These are phyloP conservation scores for Cololabis saira DNA, from an alignment of 2,113 vertebrate species.

Conservation along the genomic window DNA sequence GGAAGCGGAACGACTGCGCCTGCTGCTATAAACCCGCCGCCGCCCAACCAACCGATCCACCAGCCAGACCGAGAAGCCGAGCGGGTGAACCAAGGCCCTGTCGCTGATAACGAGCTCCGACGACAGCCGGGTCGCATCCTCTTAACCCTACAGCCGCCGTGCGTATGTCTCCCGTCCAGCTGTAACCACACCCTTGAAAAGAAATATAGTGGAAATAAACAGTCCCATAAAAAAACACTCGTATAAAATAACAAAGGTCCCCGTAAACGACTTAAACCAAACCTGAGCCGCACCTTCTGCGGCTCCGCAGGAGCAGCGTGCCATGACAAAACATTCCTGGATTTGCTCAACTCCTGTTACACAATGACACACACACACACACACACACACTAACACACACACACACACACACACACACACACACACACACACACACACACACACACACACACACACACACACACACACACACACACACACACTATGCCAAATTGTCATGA, in stretches of 20 bases:
- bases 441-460: too few relatives aligned
- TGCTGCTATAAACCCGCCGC: slow-evolving; percentile 22
- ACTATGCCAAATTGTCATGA: too few relatives aligned
- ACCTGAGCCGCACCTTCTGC: too few relatives aligned
- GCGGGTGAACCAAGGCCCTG: neutral
- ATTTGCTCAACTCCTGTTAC: slow-evolving; percentile 40
- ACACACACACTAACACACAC: too few relatives aligned
- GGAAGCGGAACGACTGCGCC: slow-evolving; percentile 50
- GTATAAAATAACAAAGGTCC: too few relatives aligned
- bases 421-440: too few relatives aligned
- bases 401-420: too few relatives aligned
- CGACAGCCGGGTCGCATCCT: neutral
- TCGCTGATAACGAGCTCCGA: neutral
- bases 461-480: too few relatives aligned
- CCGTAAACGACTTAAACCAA: too few relatives aligned
- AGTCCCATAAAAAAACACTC: neutral
- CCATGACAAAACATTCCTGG: slow-evolving; percentile 46
- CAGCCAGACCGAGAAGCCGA: neutral
- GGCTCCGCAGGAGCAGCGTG: neutral
- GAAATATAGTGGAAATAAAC: neutral
- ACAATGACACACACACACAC: too few relatives aligned
- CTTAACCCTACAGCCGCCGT: neutral
- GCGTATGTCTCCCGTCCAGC: neutral
- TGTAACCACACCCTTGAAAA: neutral
- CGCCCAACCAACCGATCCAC: slow-evolving; percentile 20